These are phyloP conservation scores for Rhynchomys soricoides DNA, from an alignment of 2,113 vertebrate species.

Conservation along the genomic window DNA sequence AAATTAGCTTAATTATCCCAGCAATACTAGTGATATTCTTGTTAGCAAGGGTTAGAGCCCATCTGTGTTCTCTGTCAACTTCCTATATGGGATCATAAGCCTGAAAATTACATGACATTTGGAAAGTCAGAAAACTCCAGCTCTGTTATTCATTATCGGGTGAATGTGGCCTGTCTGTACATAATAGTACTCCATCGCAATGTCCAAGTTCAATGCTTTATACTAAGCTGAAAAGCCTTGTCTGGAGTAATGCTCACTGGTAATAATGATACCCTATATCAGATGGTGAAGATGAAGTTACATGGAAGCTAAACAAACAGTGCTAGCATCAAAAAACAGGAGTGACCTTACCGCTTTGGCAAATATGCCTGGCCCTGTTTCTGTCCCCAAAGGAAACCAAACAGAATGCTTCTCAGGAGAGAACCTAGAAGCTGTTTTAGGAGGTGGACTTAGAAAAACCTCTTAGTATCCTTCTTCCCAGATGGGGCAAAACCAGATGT, in stretches of 20 bases:
- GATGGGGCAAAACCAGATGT: neutral
- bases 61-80: constrained; percentile 69
- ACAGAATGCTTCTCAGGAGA: neutral
- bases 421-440: neutral
- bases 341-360: neutral
- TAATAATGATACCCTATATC: neutral
- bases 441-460: constrained; percentile 11
- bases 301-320: neutral
- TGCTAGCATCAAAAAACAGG: neutral
- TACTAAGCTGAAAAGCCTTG: neutral
- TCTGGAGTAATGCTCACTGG: neutral
- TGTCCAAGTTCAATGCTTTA: constrained; percentile 25
- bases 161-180: constrained; percentile 45
- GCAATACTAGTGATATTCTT: constrained; percentile 73
- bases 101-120: constrained; percentile 61
- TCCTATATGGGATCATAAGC: constrained; percentile 65
- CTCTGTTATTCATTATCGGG: constrained; percentile 69
- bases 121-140: constrained; percentile 51
- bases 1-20: constrained; percentile 75
- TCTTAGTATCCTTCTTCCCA: neutral
- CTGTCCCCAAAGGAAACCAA: neutral
- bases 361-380: neutral
- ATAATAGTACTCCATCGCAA: constrained; percentile 9
- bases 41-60: constrained; percentile 68
- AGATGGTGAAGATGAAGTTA: neutral